Evolutionary conservation across 2,888 invertebrate genomes (phyloP).

Genomic region (Drosophila parthenogenetica): DNA sequence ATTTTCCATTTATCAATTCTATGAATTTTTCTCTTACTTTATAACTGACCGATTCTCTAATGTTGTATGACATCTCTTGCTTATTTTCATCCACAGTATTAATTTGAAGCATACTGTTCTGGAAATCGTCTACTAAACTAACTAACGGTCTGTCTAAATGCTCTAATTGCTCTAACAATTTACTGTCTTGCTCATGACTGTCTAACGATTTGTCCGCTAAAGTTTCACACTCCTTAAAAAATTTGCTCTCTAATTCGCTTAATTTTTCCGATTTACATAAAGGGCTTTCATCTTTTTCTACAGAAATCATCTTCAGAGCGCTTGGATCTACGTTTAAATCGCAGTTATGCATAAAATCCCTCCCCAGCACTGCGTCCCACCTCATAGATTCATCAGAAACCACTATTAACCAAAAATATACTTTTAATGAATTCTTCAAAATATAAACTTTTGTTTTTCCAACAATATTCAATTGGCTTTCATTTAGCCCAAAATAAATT

Average conservation of each 20-base stretch:
- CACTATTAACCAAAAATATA: conserved; percentile 14
- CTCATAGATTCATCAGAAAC: conserved; percentile 17
- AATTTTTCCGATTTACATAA: too few relatives aligned
- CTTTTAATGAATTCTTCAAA: conserved; percentile 9
- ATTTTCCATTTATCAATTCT: neutral
- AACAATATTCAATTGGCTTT: neutral
- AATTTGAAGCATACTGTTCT: neutral
- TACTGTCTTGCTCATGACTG: too few relatives aligned
- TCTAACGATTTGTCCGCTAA: too few relatives aligned
- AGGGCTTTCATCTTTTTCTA: too few relatives aligned
- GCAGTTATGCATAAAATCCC: conserved; percentile 1
- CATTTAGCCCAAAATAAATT: conserved; percentile 11
- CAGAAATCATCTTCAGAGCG: too few relatives aligned
- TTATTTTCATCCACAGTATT: neutral
- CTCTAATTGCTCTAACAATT: too few relatives aligned
- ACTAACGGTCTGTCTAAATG: too few relatives aligned
- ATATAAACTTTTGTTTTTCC: conserved; percentile 20
- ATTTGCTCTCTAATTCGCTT: too few relatives aligned
- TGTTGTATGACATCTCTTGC: neutral
- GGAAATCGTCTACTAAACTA: neutral
- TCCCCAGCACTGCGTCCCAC: conserved; percentile 2
- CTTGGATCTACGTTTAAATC: too few relatives aligned
- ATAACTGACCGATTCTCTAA: neutral
- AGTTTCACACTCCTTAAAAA: too few relatives aligned
- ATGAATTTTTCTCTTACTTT: neutral